Evolutionary conservation across 2,797 vertebrate genomes (phyloP), one percentile per base, ranked within the genome.

Genomic region (Sebastes oblongus): DNA sequence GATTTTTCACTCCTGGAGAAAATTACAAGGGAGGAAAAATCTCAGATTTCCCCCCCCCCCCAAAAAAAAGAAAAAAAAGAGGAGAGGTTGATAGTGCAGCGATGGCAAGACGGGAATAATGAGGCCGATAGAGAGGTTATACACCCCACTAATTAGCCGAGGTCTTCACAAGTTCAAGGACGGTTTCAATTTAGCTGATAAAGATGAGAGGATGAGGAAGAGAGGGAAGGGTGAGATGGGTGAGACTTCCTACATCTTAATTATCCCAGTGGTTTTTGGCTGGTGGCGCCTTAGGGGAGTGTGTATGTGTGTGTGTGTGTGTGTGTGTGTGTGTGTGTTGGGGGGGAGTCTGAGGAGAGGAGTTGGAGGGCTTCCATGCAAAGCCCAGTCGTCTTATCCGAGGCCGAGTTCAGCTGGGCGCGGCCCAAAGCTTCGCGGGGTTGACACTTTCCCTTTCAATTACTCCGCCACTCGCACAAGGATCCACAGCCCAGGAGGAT

Each of bases 91-190:
- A 89, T 76, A 88, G 90, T 65, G 59, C 75, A 84, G 72, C 13
- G 64, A 70, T 77, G 77, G 83, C 72, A 86, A 82, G 83, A 84
- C 22, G 36, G 82, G 88, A 84, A 93, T 93, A 93, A 92, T 89
- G 93, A 93, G 93, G 67, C 74, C 81, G 89, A 89, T 86, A 79
- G 91, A 81, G 88, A 91, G 91, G 93, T 91, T 86, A 80, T 75
- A 91, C 72, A 86, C 89, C 80, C 78, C 65, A 27, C 89, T 94
- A 93, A 93, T 94, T 93, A 94, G 91, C 59, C 55, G 42, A 77
- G 94, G 91, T 93, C 90, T 91, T 88, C 84, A 82, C 86, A 88
- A 93, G 94, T 94, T 94, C 94, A 96, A 95, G 94, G 94, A 94
- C 93, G 75, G 72, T 91, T 95, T 95, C 89, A 94, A 92, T 95